A percentile compares a stretch with the other conserved stretches of the same genome.
phyloP scores from a whole-genome alignment of 1,140 invertebrate genomes.

The Chironomus tepperi region DNA sequence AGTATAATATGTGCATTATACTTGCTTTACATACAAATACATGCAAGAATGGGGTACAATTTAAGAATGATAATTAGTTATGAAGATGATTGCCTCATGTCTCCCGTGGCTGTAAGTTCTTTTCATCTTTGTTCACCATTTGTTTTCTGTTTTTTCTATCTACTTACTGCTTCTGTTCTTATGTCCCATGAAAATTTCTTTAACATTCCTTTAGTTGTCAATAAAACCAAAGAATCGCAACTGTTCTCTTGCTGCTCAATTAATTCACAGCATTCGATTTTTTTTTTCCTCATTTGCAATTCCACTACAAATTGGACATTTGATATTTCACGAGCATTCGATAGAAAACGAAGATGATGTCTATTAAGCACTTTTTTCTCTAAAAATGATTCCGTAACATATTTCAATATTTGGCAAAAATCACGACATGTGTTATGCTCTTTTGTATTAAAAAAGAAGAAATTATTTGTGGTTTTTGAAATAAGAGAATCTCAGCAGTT shows the following conservation, averaged over 20 bases:
- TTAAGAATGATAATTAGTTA: not conserved
- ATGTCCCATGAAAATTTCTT: no score
- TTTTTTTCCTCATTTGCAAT: no score
- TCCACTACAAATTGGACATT: no score
- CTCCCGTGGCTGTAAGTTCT: not conserved
- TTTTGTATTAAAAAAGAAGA: not conserved
- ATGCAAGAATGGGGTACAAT: not conserved
- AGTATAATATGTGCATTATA: not conserved
- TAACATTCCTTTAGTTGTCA: not conserved
- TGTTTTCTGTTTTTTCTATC: no score
- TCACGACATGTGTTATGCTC: not conserved
- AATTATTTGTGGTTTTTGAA: not conserved
- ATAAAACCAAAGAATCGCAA: not conserved
- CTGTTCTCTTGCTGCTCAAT: not conserved
- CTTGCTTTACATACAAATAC: not conserved
- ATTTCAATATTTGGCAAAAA: not conserved
- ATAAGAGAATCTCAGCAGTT: not conserved
- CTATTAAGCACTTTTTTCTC: not conserved
- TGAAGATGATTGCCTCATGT: constrained; percentile 6
- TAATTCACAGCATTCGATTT: not conserved
- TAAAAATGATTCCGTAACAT: not conserved
- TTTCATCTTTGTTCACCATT: not conserved
- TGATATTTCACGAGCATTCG: no score
- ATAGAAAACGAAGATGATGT: not conserved
- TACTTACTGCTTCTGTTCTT: no score